Evolutionary conservation across 2,888 invertebrate genomes (phyloP), one percentile per base, ranked within the genome.

Genomic region (Drosophila kanekoi): DNA sequence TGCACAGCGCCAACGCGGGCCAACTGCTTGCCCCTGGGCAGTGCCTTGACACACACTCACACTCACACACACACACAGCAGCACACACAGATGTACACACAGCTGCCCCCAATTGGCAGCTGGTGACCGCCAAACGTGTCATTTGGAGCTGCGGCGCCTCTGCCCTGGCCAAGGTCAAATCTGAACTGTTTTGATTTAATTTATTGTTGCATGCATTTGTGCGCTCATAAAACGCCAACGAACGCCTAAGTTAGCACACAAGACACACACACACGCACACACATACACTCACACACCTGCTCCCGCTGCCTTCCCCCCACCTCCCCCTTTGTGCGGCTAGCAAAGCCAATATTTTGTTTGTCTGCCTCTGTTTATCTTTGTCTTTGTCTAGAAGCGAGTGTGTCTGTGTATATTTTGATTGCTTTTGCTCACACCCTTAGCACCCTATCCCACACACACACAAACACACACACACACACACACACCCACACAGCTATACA

Each of bases 131-230:
- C 73, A 85, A 82, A 70, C 45, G 64, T 72, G 72, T 65, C 65
- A 67, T 72, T 68, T 59, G 58, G 38, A 11, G 23, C 52, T 33
- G 23, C 48, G 79, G 60, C 77, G 79, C 62, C 70, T 56, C 77
- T 70, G 67, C 43, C 43, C 61, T 64, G 68, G 48, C 69, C 83
- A 87, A 86, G 85, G 87, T 87, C 85, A 87, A 87, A 79, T 72
- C 79, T 81, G 8, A 68, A 81, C 77, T 77, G 86, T 81, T 85
- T 77, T 85, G 81, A 85, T 86, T 85, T 83, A 85, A 86, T 87
- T 86, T 86, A 86, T 86, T 73, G 81, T 79, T 83, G 85, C 87
- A 81, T 72, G 77, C 78, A 84, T 78, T 79, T 72, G 59, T 70
- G 77, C 66, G 76, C 62, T 76, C 84, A 66, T 80, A 82, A 81